Conservation (phyloP, 2,888 invertebrate genomes). For the Drosophila macrothrix region DNA sequence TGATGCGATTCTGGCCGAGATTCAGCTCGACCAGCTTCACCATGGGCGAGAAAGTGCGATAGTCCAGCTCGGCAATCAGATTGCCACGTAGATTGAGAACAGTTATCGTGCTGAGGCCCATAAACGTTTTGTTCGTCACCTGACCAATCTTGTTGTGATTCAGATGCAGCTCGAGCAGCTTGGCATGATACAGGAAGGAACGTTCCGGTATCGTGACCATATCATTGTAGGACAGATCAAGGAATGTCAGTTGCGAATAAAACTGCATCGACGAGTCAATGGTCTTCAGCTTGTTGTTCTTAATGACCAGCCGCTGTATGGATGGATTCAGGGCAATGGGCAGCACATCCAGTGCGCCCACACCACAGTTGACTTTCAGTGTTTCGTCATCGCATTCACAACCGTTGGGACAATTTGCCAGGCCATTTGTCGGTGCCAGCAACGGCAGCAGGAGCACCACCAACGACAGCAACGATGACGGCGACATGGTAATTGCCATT, state of each 20-base stretch:
- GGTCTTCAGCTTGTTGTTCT: conserved; percentile 94
- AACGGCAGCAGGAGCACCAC: conserved; percentile 23
- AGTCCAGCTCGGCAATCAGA: conserved; percentile 91
- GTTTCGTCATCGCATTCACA: conserved; percentile 96
- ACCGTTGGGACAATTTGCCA: conserved; percentile 93
- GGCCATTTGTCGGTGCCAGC: conserved; percentile 66
- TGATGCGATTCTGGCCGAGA: conserved; percentile 93
- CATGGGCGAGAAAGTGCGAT: conserved; percentile 90
- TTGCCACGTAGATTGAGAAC: conserved; percentile 93
- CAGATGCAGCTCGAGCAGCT: conserved; percentile 92
- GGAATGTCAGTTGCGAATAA: conserved; percentile 93
- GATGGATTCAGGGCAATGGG: conserved; percentile 96
- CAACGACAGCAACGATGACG: conserved; percentile 37
- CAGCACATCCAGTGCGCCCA: conserved; percentile 94
- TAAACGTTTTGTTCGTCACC: conserved; percentile 92
- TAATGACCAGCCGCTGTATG: conserved; percentile 93
- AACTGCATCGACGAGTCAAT: conserved; percentile 96
- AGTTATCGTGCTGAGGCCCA: conserved; percentile 91
- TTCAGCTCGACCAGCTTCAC: conserved; percentile 93
- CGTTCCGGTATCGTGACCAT: conserved; percentile 92
- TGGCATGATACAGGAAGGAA: conserved; percentile 92
- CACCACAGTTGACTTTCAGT: conserved; percentile 93
- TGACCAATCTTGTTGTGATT: conserved; percentile 94
- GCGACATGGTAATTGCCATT: conserved; percentile 68
- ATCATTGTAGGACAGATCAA: conserved; percentile 94